Evolutionary conservation across 2,113 vertebrate genomes (phyloP).

Genomic region (Corapipo altera): DNA sequence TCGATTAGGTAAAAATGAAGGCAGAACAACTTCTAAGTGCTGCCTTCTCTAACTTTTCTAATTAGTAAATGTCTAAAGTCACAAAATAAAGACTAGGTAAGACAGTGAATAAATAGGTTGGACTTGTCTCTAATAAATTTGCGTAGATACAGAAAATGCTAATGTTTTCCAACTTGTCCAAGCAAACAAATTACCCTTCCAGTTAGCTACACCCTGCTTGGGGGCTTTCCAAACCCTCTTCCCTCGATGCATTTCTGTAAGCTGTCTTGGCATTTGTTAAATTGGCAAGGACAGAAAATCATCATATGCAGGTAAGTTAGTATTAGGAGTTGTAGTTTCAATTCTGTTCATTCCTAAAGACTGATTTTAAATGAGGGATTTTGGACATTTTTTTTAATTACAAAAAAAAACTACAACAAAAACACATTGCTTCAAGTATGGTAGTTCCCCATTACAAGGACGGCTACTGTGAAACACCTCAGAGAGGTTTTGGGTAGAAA

Average conservation of each 20-base stretch:
- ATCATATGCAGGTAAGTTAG: neutral
- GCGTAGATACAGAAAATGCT: neutral
- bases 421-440: neutral
- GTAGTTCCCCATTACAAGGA: neutral
- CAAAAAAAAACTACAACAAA: neutral
- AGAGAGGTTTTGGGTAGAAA: neutral
- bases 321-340: neutral
- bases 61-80: neutral
- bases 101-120: neutral
- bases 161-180: neutral
- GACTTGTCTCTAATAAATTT: neutral
- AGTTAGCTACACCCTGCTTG: neutral
- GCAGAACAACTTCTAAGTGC: neutral
- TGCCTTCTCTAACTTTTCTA: neutral
- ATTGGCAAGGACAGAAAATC: neutral
- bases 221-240: neutral
- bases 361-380: neutral
- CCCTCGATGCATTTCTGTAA: neutral
- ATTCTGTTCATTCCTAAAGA: neutral
- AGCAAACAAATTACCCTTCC: neutral
- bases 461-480: neutral
- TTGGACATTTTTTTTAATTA: neutral
- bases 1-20: neutral
- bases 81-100: neutral
- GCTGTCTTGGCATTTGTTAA: neutral